Evolutionary conservation across 1,140 invertebrate species (phyloP), one percentile per base, ranked within the genome.

Genomic region (Ruditapes philippinarum): DNA sequence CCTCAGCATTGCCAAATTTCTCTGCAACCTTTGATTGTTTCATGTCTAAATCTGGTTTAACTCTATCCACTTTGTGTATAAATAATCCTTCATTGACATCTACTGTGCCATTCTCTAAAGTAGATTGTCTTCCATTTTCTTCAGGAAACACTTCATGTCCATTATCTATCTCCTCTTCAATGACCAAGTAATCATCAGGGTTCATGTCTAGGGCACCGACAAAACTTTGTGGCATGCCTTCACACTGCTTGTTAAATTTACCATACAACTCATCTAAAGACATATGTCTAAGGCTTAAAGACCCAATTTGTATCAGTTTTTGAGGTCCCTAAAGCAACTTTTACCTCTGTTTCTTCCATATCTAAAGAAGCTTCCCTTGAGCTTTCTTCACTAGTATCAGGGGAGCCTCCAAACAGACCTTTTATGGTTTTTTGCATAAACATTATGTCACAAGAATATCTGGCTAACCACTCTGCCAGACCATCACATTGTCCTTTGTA

Each of bases 401-500:
- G 31, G 1, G 40, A 36, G n/a, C 25, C 49, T n/a, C 74, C 36
- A 65, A 79, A 60, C 54, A 88, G 54, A 33, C 45, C 70, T 12
- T 2, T 28, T n/a, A 88, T 17, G 11, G 45, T 88, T 54, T 80
- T 80, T 17, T 80, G 33, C 22, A 49, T 51, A 12, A 78, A 68
- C 0, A 57, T 70, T 28, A 88, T 60, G 19, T 88, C 85, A 25
- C 17, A 36, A 2, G 85, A 79, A 54, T 78, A 78, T 68, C 42
- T 80, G 22, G 33, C n/a, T 2, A 88, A 12, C 85, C 85, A 88
- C 19, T 25, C 19, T 0, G 74, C 49, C 0, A 88, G 73, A 40
- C 31, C 70, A 0, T 51, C 40, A 80, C 85, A 88, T 42, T 88
- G 85, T 5, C 49, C 57, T 38, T 33, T 54, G 57, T 88, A 88